phyloP scores from a whole-genome alignment of 2,888 invertebrate genomes.

The Drosophila meridionalis region DNA sequence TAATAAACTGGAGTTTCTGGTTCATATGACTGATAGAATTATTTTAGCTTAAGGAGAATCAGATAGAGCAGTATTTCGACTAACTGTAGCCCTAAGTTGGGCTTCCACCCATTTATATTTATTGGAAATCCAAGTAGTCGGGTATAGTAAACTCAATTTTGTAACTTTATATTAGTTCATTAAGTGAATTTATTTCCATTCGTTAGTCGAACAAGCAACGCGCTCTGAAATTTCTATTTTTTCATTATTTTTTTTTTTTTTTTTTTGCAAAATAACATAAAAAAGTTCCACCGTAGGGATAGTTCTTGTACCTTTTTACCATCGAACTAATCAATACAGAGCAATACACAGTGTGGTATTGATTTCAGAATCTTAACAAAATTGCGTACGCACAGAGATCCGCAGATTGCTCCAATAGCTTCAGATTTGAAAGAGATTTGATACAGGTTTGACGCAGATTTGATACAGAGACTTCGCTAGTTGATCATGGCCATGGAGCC shows the following conservation, averaged over 20 bases:
- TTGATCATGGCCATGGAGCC: background rate
- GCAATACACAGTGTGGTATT: background rate
- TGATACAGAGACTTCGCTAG: too few relatives aligned
- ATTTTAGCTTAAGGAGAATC: background rate
- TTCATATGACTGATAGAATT: background rate
- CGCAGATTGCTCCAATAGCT: background rate
- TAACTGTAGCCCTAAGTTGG: background rate
- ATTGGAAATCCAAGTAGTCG: slow-evolving; percentile 1
- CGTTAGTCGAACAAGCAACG: slow-evolving; percentile 1
- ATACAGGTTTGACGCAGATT: too few relatives aligned
- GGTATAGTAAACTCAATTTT: background rate
- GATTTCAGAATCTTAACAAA: background rate
- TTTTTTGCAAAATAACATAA: background rate
- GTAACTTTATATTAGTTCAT: background rate
- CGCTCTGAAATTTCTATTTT: background rate
- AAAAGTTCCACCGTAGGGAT: background rate
- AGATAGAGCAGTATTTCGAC: background rate
- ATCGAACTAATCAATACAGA: background rate
- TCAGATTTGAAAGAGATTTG: background rate
- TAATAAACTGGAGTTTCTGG: too few relatives aligned
- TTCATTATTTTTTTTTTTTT: background rate
- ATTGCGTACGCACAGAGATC: too few relatives aligned
- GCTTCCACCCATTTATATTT: background rate
- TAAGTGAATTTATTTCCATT: background rate
- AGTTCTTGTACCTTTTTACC: background rate